These are phyloP conservation scores for Gandaritis pyraliata DNA, from an alignment of 2,888 invertebrate species.

Conservation along the genomic window DNA sequence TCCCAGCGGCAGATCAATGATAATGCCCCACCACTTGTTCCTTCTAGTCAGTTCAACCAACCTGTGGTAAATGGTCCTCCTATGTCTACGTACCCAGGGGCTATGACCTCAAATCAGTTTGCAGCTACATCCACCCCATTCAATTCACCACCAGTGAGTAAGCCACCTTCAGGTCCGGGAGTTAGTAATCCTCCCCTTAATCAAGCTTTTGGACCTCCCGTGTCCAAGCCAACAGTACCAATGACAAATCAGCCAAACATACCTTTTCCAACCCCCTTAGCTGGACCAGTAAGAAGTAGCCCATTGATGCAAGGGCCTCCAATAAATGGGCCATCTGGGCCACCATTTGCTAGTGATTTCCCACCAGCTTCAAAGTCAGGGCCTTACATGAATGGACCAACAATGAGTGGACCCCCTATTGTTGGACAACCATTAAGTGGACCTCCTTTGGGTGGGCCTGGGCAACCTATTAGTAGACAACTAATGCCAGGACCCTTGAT, in stretches of 20 bases:
- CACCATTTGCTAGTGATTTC: slow-evolving; percentile 38
- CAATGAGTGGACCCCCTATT: slow-evolving; percentile 20
- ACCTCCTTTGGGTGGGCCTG: slow-evolving; percentile 24
- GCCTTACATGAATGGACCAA: slow-evolving; percentile 32
- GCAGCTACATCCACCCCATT: slow-evolving; percentile 51
- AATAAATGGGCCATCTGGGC: slow-evolving; percentile 39
- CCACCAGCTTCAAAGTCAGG: slow-evolving; percentile 33
- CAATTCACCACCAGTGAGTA: slow-evolving; percentile 41
- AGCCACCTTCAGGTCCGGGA: slow-evolving; percentile 20
- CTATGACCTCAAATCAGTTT: slow-evolving; percentile 46
- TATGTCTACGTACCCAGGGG: slow-evolving; percentile 28
- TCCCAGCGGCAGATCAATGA: slow-evolving; percentile 72
- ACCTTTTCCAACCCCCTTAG: slow-evolving; percentile 53
- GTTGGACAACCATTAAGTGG: slow-evolving; percentile 17
- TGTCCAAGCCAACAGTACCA: slow-evolving; percentile 36
- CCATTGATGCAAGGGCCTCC: slow-evolving; percentile 58
- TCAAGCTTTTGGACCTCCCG: slow-evolving; percentile 36
- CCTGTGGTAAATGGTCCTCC: slow-evolving; percentile 69
- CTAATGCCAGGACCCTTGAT: slow-evolving; percentile 26
- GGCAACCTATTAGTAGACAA: slow-evolving; percentile 22
- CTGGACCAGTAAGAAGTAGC: slow-evolving; percentile 60
- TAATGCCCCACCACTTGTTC: slow-evolving; percentile 72
- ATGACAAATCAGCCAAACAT: slow-evolving; percentile 57
- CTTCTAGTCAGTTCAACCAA: slow-evolving; percentile 75
- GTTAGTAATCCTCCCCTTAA: slow-evolving; percentile 30